phyloP scores from a whole-genome alignment of 1,140 invertebrate species.

The Oryctes rhinoceros region DNA sequence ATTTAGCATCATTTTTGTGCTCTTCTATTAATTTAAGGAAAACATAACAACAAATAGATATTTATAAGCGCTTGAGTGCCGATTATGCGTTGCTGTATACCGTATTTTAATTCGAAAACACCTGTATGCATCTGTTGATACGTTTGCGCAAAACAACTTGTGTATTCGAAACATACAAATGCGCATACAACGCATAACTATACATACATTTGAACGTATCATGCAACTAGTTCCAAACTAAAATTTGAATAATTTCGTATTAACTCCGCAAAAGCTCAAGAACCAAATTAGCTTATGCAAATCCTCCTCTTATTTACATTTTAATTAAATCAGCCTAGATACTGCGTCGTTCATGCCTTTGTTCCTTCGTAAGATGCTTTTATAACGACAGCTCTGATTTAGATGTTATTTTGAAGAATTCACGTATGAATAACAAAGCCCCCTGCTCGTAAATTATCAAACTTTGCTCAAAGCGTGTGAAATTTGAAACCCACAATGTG shows the following conservation, averaged over 20 bases:
- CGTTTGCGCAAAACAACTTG: neutral
- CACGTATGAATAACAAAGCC: conserved; percentile 17
- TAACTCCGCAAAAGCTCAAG: neutral
- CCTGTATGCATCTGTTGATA: neutral
- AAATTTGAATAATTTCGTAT: too few relatives aligned
- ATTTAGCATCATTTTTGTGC: too few relatives aligned
- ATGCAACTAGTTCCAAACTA: too few relatives aligned
- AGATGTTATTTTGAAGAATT: conserved; percentile 28
- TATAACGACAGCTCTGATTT: neutral
- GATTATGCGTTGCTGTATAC: too few relatives aligned
- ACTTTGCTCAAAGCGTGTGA: conserved; percentile 17
- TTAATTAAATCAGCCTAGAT: conserved; percentile 29
- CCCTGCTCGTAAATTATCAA: conserved; percentile 12
- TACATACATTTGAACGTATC: too few relatives aligned
- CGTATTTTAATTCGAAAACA: too few relatives aligned
- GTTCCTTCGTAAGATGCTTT: neutral
- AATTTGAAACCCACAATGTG: conserved; percentile 16
- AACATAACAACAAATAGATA: too few relatives aligned
- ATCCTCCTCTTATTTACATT: conserved; percentile 31
- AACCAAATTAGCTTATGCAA: conserved; percentile 22
- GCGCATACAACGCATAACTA: too few relatives aligned
- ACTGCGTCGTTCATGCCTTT: neutral
- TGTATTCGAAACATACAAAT: too few relatives aligned
- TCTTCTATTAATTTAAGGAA: too few relatives aligned
- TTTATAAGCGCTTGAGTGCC: too few relatives aligned